phyloP scores from a whole-genome alignment of 92 coral and sea anemone genomes.

The Parazoanthus swiftii region DNA sequence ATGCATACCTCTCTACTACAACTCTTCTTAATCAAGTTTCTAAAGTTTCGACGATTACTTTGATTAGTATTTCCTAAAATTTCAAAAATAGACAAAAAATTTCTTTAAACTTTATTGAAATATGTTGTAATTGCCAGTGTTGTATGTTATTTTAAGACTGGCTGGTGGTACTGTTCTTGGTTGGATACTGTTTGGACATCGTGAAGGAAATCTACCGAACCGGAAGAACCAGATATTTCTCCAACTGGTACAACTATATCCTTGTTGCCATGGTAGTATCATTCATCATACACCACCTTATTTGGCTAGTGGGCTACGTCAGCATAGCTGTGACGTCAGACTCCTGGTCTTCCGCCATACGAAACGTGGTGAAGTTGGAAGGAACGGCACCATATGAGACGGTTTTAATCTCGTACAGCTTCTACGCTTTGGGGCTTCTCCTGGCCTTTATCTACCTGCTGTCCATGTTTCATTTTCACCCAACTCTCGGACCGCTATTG shows the following conservation, averaged over 20 bases:
- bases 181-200: constrained; percentile 47
- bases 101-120: background rate
- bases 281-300: constrained; percentile 38
- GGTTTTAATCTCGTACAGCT: constrained; percentile 45
- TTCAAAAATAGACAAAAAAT: no score
- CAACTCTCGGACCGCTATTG: constrained; percentile 47
- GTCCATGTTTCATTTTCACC: constrained; percentile 43
- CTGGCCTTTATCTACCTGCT: constrained; percentile 39
- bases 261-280: constrained; percentile 36
- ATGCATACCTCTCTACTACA: no score
- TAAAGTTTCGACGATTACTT: no score
- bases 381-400: constrained; percentile 16
- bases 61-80: background rate
- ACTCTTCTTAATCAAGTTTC: no score
- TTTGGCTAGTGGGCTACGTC: constrained; percentile 44
- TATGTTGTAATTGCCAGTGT: no score
- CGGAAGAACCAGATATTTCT: constrained; percentile 37
- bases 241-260: constrained; percentile 46
- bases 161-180: constrained; percentile 33
- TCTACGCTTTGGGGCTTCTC: constrained; percentile 44
- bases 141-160: constrained; percentile 31
- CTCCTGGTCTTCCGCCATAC: constrained; percentile 9
- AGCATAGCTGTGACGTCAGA: background rate
- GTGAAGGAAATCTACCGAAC: constrained; percentile 45
- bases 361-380: constrained; percentile 26